These are phyloP conservation scores for Charaxes varanes DNA, from an alignment of 1,140 invertebrate genomes.

Conservation along the genomic window DNA sequence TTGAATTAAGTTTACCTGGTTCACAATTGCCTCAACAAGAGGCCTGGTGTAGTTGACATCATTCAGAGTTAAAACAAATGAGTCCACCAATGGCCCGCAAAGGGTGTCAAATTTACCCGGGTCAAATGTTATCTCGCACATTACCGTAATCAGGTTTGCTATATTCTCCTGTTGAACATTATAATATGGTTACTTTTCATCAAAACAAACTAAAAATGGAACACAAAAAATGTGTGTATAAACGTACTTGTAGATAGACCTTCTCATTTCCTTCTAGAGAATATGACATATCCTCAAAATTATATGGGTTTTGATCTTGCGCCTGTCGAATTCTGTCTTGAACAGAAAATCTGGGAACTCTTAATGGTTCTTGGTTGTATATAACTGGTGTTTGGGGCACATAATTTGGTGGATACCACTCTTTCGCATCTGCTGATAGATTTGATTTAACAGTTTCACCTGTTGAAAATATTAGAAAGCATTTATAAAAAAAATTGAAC, in stretches of 20 bases:
- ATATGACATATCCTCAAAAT: conserved; percentile 59
- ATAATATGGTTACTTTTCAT: no score
- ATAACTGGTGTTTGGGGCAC: conserved; percentile 39
- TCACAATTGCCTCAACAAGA: conserved; percentile 75
- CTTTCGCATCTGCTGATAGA: conserved; percentile 68
- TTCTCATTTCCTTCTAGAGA: conserved; percentile 57
- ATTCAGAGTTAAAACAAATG: conserved; percentile 71
- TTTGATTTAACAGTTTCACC: conserved; percentile 56
- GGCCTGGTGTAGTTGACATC: conserved; percentile 70
- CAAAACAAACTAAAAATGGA: no score
- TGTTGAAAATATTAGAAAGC: conserved; percentile 7
- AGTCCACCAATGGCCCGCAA: conserved; percentile 74
- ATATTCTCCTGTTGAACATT: conserved; percentile 66
- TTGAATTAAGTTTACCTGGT: conserved; percentile 66
- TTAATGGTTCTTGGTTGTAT: conserved; percentile 42
- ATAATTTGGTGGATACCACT: conserved; percentile 73
- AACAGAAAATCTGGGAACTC: conserved; percentile 56
- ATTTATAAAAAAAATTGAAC: no score
- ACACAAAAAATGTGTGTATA: background rate
- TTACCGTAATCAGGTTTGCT: conserved; percentile 73
- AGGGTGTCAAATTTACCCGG: conserved; percentile 76
- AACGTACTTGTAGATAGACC: conserved; percentile 47
- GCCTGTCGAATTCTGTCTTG: conserved; percentile 63
- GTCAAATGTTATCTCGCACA: conserved; percentile 76
- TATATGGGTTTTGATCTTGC: conserved; percentile 60